phyloP scores from a whole-genome alignment of 2,797 vertebrate species.

The Lutra lutra region DNA sequence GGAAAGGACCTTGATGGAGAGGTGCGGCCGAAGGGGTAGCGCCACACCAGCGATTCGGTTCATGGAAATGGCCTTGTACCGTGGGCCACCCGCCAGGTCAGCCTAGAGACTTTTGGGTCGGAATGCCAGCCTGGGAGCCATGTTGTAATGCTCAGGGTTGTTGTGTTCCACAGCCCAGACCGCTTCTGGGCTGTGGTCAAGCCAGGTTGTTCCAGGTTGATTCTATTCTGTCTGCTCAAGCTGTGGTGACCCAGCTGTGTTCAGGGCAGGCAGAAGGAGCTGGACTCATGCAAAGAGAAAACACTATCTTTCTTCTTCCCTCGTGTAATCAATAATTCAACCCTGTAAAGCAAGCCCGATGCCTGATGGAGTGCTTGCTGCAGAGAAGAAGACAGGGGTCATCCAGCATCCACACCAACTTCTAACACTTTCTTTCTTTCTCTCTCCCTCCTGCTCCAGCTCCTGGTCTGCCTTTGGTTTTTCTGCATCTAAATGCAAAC shows the following conservation, averaged over 20 bases:
- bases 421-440: neutral
- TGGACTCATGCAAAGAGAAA: conserved; percentile 60
- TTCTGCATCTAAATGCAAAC: neutral
- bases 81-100: neutral
- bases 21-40: neutral
- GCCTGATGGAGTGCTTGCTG: conserved; percentile 5
- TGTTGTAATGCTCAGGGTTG: too few relatives aligned
- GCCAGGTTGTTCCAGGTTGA: neutral
- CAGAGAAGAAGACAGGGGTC: neutral
- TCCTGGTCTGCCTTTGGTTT: neutral
- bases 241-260: neutral
- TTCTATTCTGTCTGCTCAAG: neutral
- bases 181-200: neutral
- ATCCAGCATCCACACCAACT: neutral
- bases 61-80: neutral
- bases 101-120: neutral
- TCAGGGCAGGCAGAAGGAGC: neutral
- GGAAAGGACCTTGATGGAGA: neutral
- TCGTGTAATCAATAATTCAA: conserved; percentile 71
- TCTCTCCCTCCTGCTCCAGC: neutral
- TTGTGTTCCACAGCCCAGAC: neutral
- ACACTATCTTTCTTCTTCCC: conserved; percentile 56
- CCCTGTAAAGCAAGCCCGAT: conserved; percentile 27
- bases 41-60: neutral
- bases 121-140: neutral